phyloP scores from a whole-genome alignment of 2,888 invertebrate species.

The Esperia sulphurella region DNA sequence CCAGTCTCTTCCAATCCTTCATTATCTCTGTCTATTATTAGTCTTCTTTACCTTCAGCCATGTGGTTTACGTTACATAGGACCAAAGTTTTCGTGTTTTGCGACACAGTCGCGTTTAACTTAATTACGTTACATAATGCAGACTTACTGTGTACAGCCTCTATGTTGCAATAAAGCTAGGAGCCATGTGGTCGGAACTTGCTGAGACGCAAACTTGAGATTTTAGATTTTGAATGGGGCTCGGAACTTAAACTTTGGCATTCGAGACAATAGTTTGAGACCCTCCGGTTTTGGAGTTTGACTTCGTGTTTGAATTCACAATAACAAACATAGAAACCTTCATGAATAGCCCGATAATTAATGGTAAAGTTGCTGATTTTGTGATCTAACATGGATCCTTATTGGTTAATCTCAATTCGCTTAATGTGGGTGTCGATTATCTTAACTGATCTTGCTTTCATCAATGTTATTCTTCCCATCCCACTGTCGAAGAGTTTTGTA shows the following conservation, averaged over 20 bases:
- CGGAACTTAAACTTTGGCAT: background rate
- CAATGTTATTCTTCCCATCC: no score
- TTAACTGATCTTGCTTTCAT: no score
- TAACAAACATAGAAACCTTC: no score
- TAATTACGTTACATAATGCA: constrained; percentile 48
- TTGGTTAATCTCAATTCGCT: no score
- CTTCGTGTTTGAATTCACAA: no score
- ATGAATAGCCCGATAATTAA: no score
- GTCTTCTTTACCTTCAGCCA: constrained; percentile 33
- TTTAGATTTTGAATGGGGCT: background rate
- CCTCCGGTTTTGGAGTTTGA: background rate
- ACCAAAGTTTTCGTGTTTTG: constrained; percentile 45
- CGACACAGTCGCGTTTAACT: constrained; percentile 41
- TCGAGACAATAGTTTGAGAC: background rate
- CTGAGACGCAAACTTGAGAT: background rate
- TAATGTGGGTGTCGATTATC: no score
- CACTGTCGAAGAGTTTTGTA: no score
- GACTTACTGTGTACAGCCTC: background rate
- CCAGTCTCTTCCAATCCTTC: background rate
- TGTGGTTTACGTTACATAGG: constrained; percentile 42
- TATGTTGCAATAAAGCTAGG: background rate
- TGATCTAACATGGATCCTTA: no score
- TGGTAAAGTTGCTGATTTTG: no score
- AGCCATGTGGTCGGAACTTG: background rate
- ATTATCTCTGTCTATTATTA: constrained; percentile 14